Evolutionary conservation across 2,797 vertebrate species (phyloP).

Genomic region (Melanotaenia boesemani): DNA sequence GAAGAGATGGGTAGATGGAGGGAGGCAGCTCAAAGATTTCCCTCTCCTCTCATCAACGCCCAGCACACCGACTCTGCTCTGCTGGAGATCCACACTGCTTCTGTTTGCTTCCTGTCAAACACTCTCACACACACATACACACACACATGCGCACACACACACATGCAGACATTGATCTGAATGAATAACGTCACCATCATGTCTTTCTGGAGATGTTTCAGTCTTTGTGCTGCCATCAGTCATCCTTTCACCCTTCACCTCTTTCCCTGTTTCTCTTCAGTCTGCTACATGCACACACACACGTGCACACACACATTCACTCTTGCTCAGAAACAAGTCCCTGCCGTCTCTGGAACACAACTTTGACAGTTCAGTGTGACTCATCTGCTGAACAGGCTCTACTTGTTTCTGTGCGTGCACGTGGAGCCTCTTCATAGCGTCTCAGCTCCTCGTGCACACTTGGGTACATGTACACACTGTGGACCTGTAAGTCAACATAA

Average conservation of each 20-base stretch:
- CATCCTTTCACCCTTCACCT: slow-evolving; percentile 7
- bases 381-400: slow-evolving; percentile 80
- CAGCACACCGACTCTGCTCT: slow-evolving; percentile 28
- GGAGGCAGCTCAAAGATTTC: slow-evolving; percentile 34
- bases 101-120: background rate
- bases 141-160: slow-evolving; percentile 12
- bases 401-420: slow-evolving; percentile 67
- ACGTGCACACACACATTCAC: background rate
- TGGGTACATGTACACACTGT: slow-evolving; percentile 31
- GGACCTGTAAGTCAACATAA: slow-evolving; percentile 54
- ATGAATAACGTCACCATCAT: background rate
- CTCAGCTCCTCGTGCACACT: slow-evolving; percentile 21
- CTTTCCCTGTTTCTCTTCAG: background rate
- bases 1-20: background rate
- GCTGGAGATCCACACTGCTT: slow-evolving; percentile 34
- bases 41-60: slow-evolving; percentile 27
- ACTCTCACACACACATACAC: slow-evolving; percentile 12
- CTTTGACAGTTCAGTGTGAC: slow-evolving; percentile 72
- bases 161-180: slow-evolving; percentile 1
- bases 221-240: slow-evolving; percentile 9
- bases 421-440: slow-evolving; percentile 5
- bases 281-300: slow-evolving; percentile 1
- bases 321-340: background rate
- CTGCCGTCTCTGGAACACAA: slow-evolving; percentile 27
- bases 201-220: background rate